Evolutionary conservation across 2,888 invertebrate species (phyloP).

Genomic region (Parnassius smintheus): DNA sequence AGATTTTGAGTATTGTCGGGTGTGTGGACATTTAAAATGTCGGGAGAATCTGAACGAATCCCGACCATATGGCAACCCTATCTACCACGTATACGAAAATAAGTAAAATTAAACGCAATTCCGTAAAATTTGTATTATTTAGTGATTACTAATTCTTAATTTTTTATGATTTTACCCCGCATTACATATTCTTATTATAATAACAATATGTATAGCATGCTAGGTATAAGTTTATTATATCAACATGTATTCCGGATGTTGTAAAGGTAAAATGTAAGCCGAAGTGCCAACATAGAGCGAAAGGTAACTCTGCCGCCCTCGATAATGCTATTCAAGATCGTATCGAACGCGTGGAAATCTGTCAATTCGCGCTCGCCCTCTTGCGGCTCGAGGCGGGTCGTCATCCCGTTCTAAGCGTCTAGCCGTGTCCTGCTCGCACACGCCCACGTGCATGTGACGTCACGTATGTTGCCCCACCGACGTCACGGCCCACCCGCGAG

Average conservation of each 20-base stretch:
- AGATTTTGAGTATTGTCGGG: too few relatives aligned
- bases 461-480: constrained; percentile 55
- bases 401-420: constrained; percentile 47
- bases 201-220: too few relatives aligned
- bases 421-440: constrained; percentile 55
- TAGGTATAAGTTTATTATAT: too few relatives aligned
- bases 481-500: constrained; percentile 55
- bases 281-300: constrained; percentile 3
- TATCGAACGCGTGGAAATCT: constrained; percentile 73
- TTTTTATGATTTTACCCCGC: too few relatives aligned
- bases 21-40: too few relatives aligned
- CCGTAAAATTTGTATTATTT: too few relatives aligned
- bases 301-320: constrained; percentile 34
- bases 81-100: too few relatives aligned
- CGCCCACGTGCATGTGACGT: constrained; percentile 75
- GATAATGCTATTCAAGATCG: constrained; percentile 70
- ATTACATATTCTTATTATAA: too few relatives aligned
- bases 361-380: constrained; percentile 69
- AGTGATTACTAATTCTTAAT: too few relatives aligned
- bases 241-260: constrained; percentile 2
- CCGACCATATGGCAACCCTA: too few relatives aligned
- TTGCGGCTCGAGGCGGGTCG: constrained; percentile 37
- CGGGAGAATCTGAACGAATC: too few relatives aligned
- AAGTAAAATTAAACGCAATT: too few relatives aligned
- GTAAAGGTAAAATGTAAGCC: constrained; percentile 5